phyloP scores from a whole-genome alignment of 2,113 vertebrate genomes.

The Mormyrus iriodes region DNA sequence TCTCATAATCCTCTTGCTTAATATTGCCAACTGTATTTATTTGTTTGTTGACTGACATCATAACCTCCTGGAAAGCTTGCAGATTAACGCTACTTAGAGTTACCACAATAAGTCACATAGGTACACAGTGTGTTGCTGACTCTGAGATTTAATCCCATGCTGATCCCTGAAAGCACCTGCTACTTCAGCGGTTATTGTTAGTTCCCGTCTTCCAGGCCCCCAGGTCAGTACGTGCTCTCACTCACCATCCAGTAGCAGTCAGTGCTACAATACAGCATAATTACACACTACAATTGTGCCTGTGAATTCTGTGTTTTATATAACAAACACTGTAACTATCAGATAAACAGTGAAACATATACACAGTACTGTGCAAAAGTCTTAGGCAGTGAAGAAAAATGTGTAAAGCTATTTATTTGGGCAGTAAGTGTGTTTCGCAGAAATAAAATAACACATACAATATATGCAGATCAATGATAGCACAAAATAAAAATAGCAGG shows the following conservation, averaged over 20 bases:
- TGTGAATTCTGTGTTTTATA: background rate
- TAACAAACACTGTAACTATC: background rate
- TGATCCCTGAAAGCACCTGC: background rate
- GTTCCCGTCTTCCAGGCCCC: background rate
- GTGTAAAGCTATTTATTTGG: background rate
- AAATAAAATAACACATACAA: background rate
- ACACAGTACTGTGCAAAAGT: background rate
- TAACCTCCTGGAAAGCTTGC: background rate
- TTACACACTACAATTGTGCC: background rate
- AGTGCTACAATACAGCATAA: background rate
- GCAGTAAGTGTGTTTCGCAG: background rate
- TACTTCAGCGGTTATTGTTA: background rate
- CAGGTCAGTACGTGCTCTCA: background rate
- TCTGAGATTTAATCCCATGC: background rate
- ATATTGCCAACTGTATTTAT: conserved; percentile 5
- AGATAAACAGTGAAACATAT: background rate
- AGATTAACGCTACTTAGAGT: background rate
- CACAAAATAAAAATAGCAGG: background rate
- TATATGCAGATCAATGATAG: background rate
- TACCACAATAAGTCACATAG: background rate
- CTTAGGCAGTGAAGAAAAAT: too few relatives aligned
- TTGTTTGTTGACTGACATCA: background rate
- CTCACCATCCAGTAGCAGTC: background rate
- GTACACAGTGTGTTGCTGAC: background rate
- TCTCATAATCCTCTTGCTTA: background rate